Conservation (phyloP, 2,113 vertebrate species). For the Oryzias woworae region DNA sequence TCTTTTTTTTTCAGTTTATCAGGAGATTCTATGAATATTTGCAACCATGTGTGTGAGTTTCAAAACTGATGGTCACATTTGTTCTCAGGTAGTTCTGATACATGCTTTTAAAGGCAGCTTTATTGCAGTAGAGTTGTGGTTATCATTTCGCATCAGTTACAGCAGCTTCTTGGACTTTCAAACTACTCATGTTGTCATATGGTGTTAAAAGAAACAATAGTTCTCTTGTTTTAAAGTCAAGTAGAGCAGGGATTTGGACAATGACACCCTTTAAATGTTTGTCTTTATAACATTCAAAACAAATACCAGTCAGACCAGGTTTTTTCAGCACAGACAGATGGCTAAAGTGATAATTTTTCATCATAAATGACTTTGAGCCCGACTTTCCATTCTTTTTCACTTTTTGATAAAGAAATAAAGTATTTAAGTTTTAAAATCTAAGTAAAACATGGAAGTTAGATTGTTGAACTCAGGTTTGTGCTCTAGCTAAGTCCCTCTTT, state of each 20-base stretch:
- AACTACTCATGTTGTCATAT: conserved; percentile 6
- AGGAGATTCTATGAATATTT: background rate
- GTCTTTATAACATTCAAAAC: conserved; percentile 22
- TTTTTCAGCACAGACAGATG: too few relatives aligned
- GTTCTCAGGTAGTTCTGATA: background rate
- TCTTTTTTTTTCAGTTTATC: conserved; percentile 6
- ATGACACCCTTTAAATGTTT: conserved; percentile 15
- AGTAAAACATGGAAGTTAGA: too few relatives aligned
- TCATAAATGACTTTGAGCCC: too few relatives aligned
- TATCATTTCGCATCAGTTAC: background rate
- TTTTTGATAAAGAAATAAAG: background rate
- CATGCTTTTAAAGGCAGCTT: background rate
- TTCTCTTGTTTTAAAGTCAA: conserved; percentile 39
- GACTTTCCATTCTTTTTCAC: background rate
- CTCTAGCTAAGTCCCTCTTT: conserved; percentile 3
- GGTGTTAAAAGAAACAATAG: conserved; percentile 9
- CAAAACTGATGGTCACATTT: background rate
- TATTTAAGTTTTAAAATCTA: too few relatives aligned
- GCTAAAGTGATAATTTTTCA: too few relatives aligned
- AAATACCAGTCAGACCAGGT: conserved; percentile 1
- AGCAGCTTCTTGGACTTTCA: conserved; percentile 2
- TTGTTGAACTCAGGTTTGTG: background rate
- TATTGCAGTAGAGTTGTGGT: background rate
- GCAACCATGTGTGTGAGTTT: background rate
- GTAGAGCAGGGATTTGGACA: conserved; percentile 16